Percentiles rank a stretch among this genome's conserved stretches.
These are phyloP conservation scores for Lepeophtheirus nordmannii DNA, from an alignment of 2,888 invertebrate species.

Conservation along the genomic window DNA sequence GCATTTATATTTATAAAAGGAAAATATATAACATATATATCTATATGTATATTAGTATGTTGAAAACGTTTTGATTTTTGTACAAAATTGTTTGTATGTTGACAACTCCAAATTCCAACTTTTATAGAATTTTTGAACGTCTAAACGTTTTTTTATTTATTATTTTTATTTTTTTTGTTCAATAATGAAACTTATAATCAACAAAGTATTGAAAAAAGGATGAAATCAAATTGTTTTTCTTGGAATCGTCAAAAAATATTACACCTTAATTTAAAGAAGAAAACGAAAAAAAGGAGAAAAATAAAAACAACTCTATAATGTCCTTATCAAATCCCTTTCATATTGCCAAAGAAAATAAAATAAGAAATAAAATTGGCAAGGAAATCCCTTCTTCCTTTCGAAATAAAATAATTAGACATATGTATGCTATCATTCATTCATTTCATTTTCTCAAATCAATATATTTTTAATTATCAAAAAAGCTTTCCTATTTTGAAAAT, in stretches of 20 bases:
- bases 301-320: not conserved
- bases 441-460: slow-evolving; percentile 3
- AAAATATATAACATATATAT: no score
- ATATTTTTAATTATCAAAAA: slow-evolving; percentile 7
- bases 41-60: no score
- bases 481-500: slow-evolving; percentile 7
- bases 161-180: no score
- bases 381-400: not conserved
- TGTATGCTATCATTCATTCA: not conserved
- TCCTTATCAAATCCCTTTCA: not conserved
- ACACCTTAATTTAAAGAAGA: not conserved
- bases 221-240: not conserved
- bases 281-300: no score
- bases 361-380: not conserved
- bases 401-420: not conserved
- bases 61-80: no score
- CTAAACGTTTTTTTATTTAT: no score
- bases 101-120: no score
- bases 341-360: not conserved
- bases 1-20: no score
- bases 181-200: no score
- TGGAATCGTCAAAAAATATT: slow-evolving; percentile 2
- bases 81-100: no score
- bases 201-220: no score
- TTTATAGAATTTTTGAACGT: no score